Evolutionary conservation across 1,140 invertebrate species (phyloP).

Genomic region (Calliopsis andreniformis): DNA sequence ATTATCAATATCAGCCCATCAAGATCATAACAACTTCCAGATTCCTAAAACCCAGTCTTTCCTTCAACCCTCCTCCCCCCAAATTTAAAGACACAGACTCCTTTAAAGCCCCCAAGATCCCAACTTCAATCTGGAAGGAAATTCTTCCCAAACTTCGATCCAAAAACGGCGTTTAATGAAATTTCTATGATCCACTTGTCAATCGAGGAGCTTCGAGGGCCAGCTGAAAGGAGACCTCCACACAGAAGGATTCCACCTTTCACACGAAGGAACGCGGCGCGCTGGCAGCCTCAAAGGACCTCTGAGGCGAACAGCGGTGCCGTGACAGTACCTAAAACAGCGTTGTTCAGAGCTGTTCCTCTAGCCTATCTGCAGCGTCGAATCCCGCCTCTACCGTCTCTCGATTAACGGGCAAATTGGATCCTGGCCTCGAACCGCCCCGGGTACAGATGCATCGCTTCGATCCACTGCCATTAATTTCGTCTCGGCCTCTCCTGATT

Average conservation of each 20-base stretch:
- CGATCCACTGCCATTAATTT: conserved; percentile 70
- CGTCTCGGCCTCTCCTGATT: conserved; percentile 62
- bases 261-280: background rate
- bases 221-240: background rate
- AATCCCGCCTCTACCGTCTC: conserved; percentile 57
- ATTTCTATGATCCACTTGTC: background rate
- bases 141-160: background rate
- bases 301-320: background rate
- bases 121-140: too few species aligned
- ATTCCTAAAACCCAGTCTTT: too few species aligned
- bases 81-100: too few species aligned
- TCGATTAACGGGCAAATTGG: conserved; percentile 73
- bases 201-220: background rate
- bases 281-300: conserved; percentile 16
- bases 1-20: too few species aligned
- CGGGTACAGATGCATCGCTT: conserved; percentile 68
- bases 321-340: conserved; percentile 25
- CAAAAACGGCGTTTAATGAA: conserved; percentile 28
- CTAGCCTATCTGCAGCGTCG: conserved; percentile 54
- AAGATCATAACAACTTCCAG: too few species aligned
- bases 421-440: conserved; percentile 61
- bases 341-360: conserved; percentile 19
- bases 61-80: too few species aligned
- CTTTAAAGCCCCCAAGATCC: too few species aligned
- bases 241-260: conserved; percentile 35